Base-by-base conservation (phyloP, 2,113 vertebrate genomes). In the Ptilonorhynchus violaceus region DNA sequence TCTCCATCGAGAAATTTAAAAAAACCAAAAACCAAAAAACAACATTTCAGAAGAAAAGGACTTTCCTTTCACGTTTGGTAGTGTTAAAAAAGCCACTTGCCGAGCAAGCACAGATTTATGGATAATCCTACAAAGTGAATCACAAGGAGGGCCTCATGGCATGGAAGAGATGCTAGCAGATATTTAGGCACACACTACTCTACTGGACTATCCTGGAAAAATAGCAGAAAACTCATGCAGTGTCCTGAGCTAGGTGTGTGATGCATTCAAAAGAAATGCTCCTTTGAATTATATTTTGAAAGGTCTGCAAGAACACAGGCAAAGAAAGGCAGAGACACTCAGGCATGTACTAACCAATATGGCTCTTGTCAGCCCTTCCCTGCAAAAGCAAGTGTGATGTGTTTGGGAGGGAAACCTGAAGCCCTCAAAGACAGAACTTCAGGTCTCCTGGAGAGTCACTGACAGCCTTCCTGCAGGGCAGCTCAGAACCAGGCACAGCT, bases 91-190 rank as follows among this genome's bases (percentile, higher is more conserved):
- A 75, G 47, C 47, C 79, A 87, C 85, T 81, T 80, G 76, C 64
- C 9, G 8, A 93, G 83, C 88, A 91, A 85, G 53, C 59, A 92
- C 9, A 80, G 67, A 74, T 80, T 82, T 81, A n/a, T 41, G 49
- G 68, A 64, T 89, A 94, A 95, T 89, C 77, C 80, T 82, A 41
- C 59, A n/a, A 75, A 89, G 70, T 25, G 47, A 90, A 88, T 77
- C 59, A 72, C 64, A 86, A 67, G 37, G 18, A 88, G n/a, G n/a
- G 52, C 22, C 49, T 68, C 44, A 35, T 7, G 22, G 59, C 3
- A 5, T 33, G 63, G 20, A 83, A 25, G 5, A 59, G 82, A 80
- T 13, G 30, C 46, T 67, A 77, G 56, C 33, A 77, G 59, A 84
- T 68, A 88, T 86, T 75, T 22, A 67, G 62, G 33, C 55, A 70